Evolutionary conservation across 2,113 vertebrate genomes (phyloP).

Genomic region (Actinemys pallida): DNA sequence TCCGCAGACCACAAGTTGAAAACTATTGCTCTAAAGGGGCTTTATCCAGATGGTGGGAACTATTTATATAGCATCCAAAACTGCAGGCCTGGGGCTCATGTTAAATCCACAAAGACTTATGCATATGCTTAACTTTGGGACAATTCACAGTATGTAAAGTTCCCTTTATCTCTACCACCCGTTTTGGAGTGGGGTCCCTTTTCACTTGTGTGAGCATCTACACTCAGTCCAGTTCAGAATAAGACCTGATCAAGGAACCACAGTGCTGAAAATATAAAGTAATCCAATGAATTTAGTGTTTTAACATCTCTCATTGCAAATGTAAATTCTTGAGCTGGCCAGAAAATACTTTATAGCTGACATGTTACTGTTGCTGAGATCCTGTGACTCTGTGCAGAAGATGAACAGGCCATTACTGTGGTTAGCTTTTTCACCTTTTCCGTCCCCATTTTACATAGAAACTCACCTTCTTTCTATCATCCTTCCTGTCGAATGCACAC

Average conservation of each 20-base stretch:
- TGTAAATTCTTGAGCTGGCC: neutral
- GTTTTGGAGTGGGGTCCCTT: neutral
- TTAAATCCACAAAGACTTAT: neutral
- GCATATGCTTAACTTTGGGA: neutral
- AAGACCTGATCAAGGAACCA: neutral
- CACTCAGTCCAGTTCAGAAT: neutral
- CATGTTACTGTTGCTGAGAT: neutral
- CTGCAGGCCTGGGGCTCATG: rapidly evolving
- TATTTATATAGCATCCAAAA: neutral
- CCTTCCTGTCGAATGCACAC: constrained; percentile 84
- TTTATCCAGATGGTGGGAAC: neutral
- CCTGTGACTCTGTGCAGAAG: neutral
- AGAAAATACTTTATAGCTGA: neutral
- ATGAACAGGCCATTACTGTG: rapidly evolving
- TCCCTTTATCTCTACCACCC: neutral
- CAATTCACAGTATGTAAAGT: neutral
- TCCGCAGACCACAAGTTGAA: neutral
- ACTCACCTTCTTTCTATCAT: constrained; percentile 85
- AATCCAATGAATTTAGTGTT: neutral
- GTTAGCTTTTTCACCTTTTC: neutral
- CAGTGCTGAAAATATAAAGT: neutral
- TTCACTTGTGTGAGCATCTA: neutral
- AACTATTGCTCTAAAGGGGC: neutral
- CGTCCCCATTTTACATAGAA: neutral
- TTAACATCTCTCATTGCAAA: neutral